These are phyloP conservation scores for Neoascia interrupta DNA, from an alignment of 2,888 invertebrate genomes.

Conservation along the genomic window DNA sequence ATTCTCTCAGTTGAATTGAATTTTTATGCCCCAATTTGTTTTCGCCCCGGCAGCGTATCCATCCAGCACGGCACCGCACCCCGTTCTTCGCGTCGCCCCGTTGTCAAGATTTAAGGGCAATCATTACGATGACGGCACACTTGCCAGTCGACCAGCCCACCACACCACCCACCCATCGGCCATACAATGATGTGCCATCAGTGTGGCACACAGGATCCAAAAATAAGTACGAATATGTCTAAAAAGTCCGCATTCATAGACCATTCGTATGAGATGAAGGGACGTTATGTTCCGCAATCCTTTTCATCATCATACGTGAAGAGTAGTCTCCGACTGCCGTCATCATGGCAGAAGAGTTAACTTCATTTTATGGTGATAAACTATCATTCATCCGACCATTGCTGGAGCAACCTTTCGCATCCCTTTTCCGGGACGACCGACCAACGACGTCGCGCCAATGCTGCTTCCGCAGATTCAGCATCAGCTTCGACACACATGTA, in stretches of 20 bases:
- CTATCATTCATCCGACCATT: constrained; percentile 39
- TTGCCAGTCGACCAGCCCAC: too few relatives aligned
- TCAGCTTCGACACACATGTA: constrained; percentile 13
- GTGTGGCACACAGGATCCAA: neutral
- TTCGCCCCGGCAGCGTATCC: constrained; percentile 1
- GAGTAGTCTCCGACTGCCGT: constrained; percentile 3
- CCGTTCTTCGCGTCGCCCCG: neutral
- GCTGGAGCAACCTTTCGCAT: constrained; percentile 13
- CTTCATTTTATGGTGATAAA: constrained; percentile 59
- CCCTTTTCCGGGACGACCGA: neutral
- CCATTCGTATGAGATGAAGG: constrained; percentile 11
- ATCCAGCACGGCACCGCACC: neutral
- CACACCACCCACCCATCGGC: too few relatives aligned
- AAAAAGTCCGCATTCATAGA: constrained; percentile 40
- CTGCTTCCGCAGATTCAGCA: neutral
- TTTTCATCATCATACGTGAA: constrained; percentile 40
- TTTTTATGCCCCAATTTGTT: constrained; percentile 40
- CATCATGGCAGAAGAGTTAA: constrained; percentile 34
- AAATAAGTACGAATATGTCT: constrained; percentile 26
- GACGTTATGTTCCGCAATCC: constrained; percentile 35
- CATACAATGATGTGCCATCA: neutral
- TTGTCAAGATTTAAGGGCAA: neutral
- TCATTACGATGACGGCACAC: constrained; percentile 15
- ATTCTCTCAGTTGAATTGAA: constrained; percentile 21
- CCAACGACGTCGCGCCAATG: neutral